Evolutionary conservation across 2,113 vertebrate species (phyloP).

Genomic region (Nesoenas mayeri): DNA sequence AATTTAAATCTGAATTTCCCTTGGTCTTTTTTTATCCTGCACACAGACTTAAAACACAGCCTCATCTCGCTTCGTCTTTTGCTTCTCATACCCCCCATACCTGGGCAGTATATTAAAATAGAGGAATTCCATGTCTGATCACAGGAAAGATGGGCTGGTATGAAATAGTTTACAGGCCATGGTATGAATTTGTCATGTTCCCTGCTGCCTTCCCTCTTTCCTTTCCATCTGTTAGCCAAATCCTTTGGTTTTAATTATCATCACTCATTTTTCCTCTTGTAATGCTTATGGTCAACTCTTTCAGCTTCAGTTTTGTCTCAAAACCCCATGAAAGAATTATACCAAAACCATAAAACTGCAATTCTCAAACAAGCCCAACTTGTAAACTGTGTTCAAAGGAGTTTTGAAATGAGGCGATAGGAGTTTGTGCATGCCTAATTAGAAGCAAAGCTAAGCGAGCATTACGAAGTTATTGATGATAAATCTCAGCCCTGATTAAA

Average conservation of each 20-base stretch:
- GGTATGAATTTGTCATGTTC: neutral
- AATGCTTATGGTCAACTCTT: neutral
- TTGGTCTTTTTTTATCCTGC: neutral
- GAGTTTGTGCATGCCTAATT: neutral
- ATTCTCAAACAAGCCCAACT: neutral
- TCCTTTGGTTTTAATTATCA: neutral
- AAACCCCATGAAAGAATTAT: neutral
- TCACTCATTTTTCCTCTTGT: neutral
- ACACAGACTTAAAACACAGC: neutral
- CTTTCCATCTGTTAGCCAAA: neutral
- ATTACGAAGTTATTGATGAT: neutral
- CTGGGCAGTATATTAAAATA: neutral
- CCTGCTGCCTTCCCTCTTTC: neutral
- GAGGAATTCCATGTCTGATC: neutral
- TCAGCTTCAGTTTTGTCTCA: neutral
- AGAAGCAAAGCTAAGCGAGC: neutral
- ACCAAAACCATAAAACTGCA: neutral
- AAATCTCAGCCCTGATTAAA: slow-evolving; percentile 1
- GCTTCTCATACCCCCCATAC: neutral
- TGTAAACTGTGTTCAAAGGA: neutral
- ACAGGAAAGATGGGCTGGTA: neutral
- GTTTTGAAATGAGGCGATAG: neutral
- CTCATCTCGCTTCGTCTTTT: neutral
- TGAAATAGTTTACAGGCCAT: neutral
- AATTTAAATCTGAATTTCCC: neutral